A percentile compares a stretch with the other conserved stretches of the same genome.
phyloP scores from a whole-genome alignment of 2,888 invertebrate species.

The Bombyx huttoni region DNA sequence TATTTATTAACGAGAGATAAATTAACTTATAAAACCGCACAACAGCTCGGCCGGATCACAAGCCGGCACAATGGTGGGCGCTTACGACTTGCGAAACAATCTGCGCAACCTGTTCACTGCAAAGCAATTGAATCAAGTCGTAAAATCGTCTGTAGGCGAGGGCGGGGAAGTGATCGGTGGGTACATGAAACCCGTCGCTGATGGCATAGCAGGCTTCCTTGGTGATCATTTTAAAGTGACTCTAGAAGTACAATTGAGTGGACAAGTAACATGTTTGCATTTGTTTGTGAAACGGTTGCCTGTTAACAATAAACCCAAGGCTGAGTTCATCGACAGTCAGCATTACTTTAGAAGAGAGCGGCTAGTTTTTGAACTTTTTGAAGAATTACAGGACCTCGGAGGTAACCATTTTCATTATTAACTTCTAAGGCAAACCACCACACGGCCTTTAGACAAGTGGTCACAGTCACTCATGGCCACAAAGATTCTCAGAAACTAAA shows the following conservation, averaged over 20 bases:
- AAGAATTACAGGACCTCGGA: slow-evolving; percentile 20
- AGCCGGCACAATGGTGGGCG: slow-evolving; percentile 17
- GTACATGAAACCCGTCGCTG: slow-evolving; percentile 25
- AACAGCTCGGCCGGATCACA: not conserved
- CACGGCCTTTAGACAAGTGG: not conserved
- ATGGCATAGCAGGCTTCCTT: slow-evolving; percentile 43
- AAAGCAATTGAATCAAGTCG: slow-evolving; percentile 24
- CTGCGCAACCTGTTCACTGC: slow-evolving; percentile 25
- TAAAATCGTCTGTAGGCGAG: slow-evolving; percentile 15
- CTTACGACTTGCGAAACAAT: slow-evolving; percentile 4
- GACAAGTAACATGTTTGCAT: slow-evolving; percentile 14
- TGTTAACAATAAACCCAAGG: slow-evolving; percentile 33
- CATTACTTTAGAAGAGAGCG: slow-evolving; percentile 38
- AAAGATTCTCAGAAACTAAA: too few species aligned
- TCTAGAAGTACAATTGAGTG: slow-evolving; percentile 20
- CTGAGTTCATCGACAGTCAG: slow-evolving; percentile 30
- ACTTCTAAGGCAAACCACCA: not conserved
- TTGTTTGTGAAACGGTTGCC: slow-evolving; percentile 49
- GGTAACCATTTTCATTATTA: not conserved
- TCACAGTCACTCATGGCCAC: too few species aligned
- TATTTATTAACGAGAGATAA: too few species aligned
- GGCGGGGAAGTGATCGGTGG: slow-evolving; percentile 13
- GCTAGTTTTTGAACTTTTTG: slow-evolving; percentile 35
- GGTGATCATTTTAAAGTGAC: slow-evolving; percentile 40
- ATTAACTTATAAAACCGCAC: too few species aligned